Conservation (phyloP, 2,113 vertebrate species). For the Rhinopomastus cyanomelas region DNA sequence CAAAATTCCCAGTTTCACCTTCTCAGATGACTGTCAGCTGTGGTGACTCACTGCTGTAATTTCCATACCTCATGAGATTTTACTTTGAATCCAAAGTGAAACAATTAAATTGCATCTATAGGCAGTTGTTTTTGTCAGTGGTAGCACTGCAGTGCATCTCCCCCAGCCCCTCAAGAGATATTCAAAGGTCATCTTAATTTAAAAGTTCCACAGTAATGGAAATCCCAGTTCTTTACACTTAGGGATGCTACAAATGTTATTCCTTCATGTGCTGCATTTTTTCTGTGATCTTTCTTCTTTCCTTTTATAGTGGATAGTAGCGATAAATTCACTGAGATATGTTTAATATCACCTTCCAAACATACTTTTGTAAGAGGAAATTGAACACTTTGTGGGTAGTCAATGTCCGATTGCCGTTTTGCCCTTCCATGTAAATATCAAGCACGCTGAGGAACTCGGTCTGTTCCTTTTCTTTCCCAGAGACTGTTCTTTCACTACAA, state of each 20-base stretch:
- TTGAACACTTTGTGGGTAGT: neutral
- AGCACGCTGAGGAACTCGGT: accelerated
- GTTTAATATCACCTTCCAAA: neutral
- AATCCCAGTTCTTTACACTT: neutral
- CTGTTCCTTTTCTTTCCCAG: neutral
- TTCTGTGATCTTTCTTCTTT: neutral
- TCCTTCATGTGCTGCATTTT: neutral
- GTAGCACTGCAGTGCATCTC: neutral
- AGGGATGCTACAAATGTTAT: accelerated
- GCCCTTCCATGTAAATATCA: neutral
- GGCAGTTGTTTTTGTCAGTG: neutral
- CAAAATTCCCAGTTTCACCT: neutral
- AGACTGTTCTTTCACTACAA: neutral
- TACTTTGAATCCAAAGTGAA: neutral
- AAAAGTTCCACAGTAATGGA: neutral
- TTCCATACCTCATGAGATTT: neutral
- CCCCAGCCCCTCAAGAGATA: neutral
- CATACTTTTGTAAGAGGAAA: neutral
- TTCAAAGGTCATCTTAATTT: neutral
- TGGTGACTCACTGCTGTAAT: neutral
- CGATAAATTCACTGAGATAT: neutral
- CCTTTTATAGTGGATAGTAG: neutral
- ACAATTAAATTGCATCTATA: neutral
- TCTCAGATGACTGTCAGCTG: neutral
- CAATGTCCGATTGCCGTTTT: neutral